Conservation (phyloP, 2,888 invertebrate genomes). For the Thymelicus acteon region DNA sequence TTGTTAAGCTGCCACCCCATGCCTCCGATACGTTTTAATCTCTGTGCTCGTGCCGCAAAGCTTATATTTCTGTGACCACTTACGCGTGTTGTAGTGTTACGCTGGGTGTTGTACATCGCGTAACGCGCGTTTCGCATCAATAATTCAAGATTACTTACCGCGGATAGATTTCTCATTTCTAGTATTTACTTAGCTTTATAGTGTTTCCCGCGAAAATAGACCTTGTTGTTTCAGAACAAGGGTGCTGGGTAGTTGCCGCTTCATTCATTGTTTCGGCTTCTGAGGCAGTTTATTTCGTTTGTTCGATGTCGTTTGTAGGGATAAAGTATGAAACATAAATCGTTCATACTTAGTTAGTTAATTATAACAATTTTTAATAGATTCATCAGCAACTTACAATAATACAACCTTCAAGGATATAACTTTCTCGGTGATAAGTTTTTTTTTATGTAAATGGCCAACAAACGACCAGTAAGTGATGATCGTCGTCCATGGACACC, state of each 20-base stretch:
- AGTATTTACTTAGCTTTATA: constrained; percentile 52
- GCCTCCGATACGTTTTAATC: constrained; percentile 13
- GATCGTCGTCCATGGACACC: no score
- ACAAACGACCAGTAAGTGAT: no score
- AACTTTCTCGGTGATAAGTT: no score
- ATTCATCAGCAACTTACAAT: no score
- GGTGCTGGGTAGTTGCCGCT: background rate
- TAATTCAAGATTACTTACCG: constrained; percentile 76
- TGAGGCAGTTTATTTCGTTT: background rate
- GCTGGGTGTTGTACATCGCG: constrained; percentile 54
- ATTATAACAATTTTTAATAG: no score
- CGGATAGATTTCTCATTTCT: constrained; percentile 60
- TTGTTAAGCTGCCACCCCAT: constrained; percentile 27
- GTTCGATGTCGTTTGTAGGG: background rate
- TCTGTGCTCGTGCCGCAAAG: constrained; percentile 7
- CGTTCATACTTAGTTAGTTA: no score
- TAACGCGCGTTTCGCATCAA: constrained; percentile 71
- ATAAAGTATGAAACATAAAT: no score
- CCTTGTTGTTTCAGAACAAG: constrained; percentile 14
- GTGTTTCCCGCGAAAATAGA: constrained; percentile 15
- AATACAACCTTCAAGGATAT: no score
- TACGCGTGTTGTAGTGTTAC: constrained; percentile 26
- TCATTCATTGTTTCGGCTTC: constrained; percentile 11
- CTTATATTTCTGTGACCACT: constrained; percentile 8
- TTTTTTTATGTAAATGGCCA: no score